Base-by-base conservation (phyloP, 2,797 vertebrate genomes). In the Ctenopoma multispine region DNA sequence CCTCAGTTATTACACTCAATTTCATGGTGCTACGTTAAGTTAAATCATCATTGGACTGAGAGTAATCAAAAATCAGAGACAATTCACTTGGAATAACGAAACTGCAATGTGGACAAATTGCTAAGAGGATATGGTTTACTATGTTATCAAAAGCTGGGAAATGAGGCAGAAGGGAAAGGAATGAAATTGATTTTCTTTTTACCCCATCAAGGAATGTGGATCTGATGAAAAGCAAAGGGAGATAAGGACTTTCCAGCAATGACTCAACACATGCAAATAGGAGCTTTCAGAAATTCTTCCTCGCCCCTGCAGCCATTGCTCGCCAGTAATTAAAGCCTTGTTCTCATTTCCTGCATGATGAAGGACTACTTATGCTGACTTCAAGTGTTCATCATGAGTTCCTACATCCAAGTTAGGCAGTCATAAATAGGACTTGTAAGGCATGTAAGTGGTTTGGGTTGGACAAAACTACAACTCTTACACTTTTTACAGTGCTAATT, bases 181-280 rank as follows among this genome's bases (percentile, higher is more conserved):
- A 41, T 75, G 61, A 72, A 73, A 81, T 59, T 44, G 73, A 80
- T 77, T 78, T 71, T 60, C 73, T 60, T 77, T 83, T 76, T 57
- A 74, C 68, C n/a, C 53, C 2, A 13, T 71, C 56, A 69, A 56
- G 68, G 71, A 69, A 80, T 50, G 63, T 66, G 51, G 53, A 86
- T 71, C 59, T 81, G 74, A 87, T 85, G 79, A 87, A 90, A 80
- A 77, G 78, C 60, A 17, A 79, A 65, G 31, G n/a, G 46, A 66
- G 70, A 79, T 79, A 75, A 83, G 68, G 72, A 64, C 57, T 84
- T 86, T 84, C 65, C 58, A 82, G 75, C 63, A 84, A 80, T 79
- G 74, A 83, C 76, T 80, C 71, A 77, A 82, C 75, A 73, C 36
- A 56, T 72, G 75, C 77, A 82, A 78, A 87, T 79, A 75, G 55